These are phyloP conservation scores for Aethes cnicana DNA, from an alignment of 2,888 invertebrate genomes.

Conservation along the genomic window DNA sequence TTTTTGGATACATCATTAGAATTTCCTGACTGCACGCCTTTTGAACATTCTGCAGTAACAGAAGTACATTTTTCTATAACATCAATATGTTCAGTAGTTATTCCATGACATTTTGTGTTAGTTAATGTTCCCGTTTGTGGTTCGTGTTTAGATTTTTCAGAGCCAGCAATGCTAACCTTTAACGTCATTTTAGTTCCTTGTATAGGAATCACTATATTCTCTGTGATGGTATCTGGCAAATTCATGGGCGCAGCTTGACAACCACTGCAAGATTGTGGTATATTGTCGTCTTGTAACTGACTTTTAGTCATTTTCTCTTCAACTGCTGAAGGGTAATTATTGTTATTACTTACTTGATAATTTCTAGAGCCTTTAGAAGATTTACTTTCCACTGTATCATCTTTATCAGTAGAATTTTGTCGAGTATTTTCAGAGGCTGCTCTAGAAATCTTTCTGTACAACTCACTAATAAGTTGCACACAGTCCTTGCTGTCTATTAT, in stretches of 20 bases:
- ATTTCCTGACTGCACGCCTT: conserved; percentile 52
- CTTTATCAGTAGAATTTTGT: conserved; percentile 17
- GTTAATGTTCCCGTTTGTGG: conserved; percentile 19
- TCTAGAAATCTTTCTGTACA: conserved; percentile 44
- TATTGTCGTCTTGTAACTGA: background rate
- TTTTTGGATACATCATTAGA: conserved; percentile 33
- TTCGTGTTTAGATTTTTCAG: conserved; percentile 17
- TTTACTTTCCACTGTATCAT: conserved; percentile 11
- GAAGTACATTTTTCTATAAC: conserved; percentile 52
- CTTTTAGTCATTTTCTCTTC: background rate
- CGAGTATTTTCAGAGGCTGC: conserved; percentile 27
- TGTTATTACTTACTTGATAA: conserved; percentile 21
- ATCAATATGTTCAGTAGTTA: conserved; percentile 45
- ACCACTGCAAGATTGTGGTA: background rate
- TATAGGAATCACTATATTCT: conserved; percentile 64
- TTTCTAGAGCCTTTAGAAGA: conserved; percentile 23
- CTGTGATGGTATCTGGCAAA: conserved; percentile 36
- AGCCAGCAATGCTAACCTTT: conserved; percentile 49
- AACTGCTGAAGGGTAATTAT: conserved; percentile 4
- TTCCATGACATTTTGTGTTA: conserved; percentile 35
- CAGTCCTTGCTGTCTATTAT: conserved; percentile 54
- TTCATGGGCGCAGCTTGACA: background rate
- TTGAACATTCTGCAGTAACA: conserved; percentile 54
- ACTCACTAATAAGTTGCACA: conserved; percentile 53
- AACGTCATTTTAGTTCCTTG: conserved; percentile 73